Evolutionary conservation across 2,113 vertebrate species (phyloP), one percentile per base, ranked within the genome.

Genomic region (Rhabdornis inornatus): DNA sequence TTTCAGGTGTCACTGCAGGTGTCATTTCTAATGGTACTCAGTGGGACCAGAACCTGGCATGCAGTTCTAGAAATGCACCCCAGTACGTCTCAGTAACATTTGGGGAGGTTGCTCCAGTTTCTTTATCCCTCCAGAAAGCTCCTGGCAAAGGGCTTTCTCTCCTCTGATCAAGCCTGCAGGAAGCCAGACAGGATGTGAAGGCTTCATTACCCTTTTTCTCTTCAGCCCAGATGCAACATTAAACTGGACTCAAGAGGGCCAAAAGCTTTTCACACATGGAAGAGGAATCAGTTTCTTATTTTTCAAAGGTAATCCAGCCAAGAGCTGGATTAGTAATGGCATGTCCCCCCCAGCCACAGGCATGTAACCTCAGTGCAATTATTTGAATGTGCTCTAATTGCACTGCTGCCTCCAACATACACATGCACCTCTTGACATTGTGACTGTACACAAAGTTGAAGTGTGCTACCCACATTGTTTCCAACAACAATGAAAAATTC

Each of bases 281-380:
- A 72, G 57, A 94, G 53, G 81, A 94, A 95, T 92, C 56, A 22
- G 64, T 82, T 75, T 83, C 93, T 91, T 91, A 92, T 92, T 96
- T 95, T 96, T 52, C 81, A 91, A 84, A 91, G 53, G 53, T 89
- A 91, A 95, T 83, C 53, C 89, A 87, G 89, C 93, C 96, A 95
- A 96, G 78, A 95, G 40, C 9, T 3, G 55, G 78, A 96, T 96
- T 94, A 95, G 70, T 8, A 70, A 92, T 55, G 91, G 93, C 70
- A 95, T 53, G 81, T 69, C n/a, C 72, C 86, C 56, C 40, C 31
- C 64, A 87, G 79, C 89, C 94, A 95, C 94, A 96, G 89, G 89
- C 89, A 95, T 53, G 87, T 79, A 87, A 79, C 81, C n/a, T 87
- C 87, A 76, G 37, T 30, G 78, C 49, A 82, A 49, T 56, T 56